Percentiles rank a stretch among this genome's conserved stretches.
Conservation (phyloP, 1,140 invertebrate genomes). For the Leptestheria dahalacensis region DNA sequence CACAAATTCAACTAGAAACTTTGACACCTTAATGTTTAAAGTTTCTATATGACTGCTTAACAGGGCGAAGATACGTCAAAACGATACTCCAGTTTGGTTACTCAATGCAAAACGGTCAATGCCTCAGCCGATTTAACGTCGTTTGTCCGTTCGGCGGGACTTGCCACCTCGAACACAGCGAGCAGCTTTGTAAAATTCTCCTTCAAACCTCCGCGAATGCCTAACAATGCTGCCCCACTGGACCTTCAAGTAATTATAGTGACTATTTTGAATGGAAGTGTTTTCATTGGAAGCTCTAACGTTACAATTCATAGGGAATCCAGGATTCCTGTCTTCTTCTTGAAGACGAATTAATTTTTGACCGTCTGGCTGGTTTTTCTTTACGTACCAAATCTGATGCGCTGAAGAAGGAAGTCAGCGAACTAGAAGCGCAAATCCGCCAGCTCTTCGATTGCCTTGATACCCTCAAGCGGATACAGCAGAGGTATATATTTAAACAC, state of each 20-base stretch:
- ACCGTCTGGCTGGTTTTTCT: slow-evolving; percentile 55
- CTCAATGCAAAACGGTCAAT: slow-evolving; percentile 50
- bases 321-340: slow-evolving; percentile 42
- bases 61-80: slow-evolving; percentile 29
- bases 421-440: slow-evolving; percentile 68
- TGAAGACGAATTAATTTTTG: slow-evolving; percentile 67
- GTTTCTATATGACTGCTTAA: no score
- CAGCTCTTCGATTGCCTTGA: slow-evolving; percentile 74
- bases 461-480: slow-evolving; percentile 65
- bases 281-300: no score
- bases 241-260: no score
- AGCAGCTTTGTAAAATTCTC: slow-evolving; percentile 35
- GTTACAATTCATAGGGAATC: no score
- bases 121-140: slow-evolving; percentile 51
- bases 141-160: slow-evolving; percentile 44
- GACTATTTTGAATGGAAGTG: no score
- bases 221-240: slow-evolving; percentile 24
- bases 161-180: slow-evolving; percentile 32
- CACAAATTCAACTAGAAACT: no score
- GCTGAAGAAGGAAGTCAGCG: slow-evolving; percentile 60
- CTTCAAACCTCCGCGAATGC: slow-evolving; percentile 48
- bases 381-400: slow-evolving; percentile 56
- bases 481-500: slow-evolving; percentile 56
- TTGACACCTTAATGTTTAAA: no score
- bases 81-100: slow-evolving; percentile 55